These are phyloP conservation scores for Drosophila barbarae DNA, from an alignment of 2,888 invertebrate species.

Conservation along the genomic window DNA sequence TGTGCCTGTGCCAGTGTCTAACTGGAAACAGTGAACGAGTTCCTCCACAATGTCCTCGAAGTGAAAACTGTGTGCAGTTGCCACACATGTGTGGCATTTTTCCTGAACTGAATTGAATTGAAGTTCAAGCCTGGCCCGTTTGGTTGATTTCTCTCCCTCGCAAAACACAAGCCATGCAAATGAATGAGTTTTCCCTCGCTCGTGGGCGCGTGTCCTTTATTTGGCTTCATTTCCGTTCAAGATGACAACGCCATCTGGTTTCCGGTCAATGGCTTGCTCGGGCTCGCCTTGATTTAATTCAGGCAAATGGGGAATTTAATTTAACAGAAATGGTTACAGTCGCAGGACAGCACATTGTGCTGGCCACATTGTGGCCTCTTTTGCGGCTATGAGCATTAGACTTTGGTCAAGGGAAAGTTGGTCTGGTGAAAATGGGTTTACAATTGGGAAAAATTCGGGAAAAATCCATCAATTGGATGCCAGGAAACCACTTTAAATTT, in stretches of 20 bases:
- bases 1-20: neutral
- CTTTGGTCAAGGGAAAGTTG: slow-evolving; percentile 4
- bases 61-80: slow-evolving; percentile 29
- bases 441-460: neutral
- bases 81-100: slow-evolving; percentile 4
- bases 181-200: slow-evolving; percentile 18
- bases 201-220: slow-evolving; percentile 21
- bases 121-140: slow-evolving; percentile 19
- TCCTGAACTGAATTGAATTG: slow-evolving; percentile 19
- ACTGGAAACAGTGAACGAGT: slow-evolving; percentile 34
- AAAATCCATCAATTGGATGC: slow-evolving; percentile 1
- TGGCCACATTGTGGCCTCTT: slow-evolving; percentile 11
- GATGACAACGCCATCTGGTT: slow-evolving; percentile 29
- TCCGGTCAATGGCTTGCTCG: slow-evolving; percentile 25
- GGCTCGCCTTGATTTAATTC: slow-evolving; percentile 15
- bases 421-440: neutral
- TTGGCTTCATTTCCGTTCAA: slow-evolving; percentile 33
- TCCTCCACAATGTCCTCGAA: slow-evolving; percentile 31
- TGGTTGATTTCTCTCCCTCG: slow-evolving; percentile 15
- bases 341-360: neutral
- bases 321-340: slow-evolving; percentile 2
- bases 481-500: neutral
- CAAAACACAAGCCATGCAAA: slow-evolving; percentile 22
- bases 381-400: slow-evolving; percentile 5
- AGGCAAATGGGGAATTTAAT: slow-evolving; percentile 14